Base-by-base conservation (phyloP, 2,797 vertebrate genomes). In the Neomorphus geoffroyi region DNA sequence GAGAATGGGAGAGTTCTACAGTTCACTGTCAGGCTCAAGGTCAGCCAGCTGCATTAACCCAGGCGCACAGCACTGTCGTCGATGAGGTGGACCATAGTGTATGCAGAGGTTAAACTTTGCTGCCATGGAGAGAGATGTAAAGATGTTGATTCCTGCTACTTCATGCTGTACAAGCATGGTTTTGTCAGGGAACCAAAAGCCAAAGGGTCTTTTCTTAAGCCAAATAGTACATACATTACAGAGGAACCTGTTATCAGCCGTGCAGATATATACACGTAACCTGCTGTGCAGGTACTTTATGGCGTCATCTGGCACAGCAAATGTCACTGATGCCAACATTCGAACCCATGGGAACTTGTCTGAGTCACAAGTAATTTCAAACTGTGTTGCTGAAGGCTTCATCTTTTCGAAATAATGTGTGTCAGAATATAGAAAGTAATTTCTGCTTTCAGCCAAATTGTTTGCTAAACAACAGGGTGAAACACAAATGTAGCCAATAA, bases 381-480 rank as follows among this genome's bases (percentile, higher is more conserved):
- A 62, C 43, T 10, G 26, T 71, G 51, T 27, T 73, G 53, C 2
- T 88, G 58, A 92, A 77, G 30, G 32, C 86, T 92, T 92, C 39
- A 32, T 46, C 62, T 82, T 82, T 46, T 78, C 82, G 71, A 87
- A 85, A 81, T 77, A 83, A 79, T 4, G 39, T 69, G 26, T 56
- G 24, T 75, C 85, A 74, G 50, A 85, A 79, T 10, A 64, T 0
- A 73, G 51, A 62, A 84, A 51, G n/a, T 58, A 74, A 67, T 84
- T 77, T 75, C 67, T 81, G 33, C 92, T 95, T 62, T 94, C 67
- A 90, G 56, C 60, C 54, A 89, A 93, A 89, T 57, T 74, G 60
- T 85, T 95, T 81, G 17, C 28, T 73, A 17, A 93, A 92, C 77
- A 81, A 24, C 46, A 60, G 57, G n/a, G 32, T 24, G n/a, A 70